Percentiles rank a stretch among this genome's conserved stretches.
phyloP scores from a whole-genome alignment of 2,113 vertebrate genomes.

The Saccopteryx leptura region DNA sequence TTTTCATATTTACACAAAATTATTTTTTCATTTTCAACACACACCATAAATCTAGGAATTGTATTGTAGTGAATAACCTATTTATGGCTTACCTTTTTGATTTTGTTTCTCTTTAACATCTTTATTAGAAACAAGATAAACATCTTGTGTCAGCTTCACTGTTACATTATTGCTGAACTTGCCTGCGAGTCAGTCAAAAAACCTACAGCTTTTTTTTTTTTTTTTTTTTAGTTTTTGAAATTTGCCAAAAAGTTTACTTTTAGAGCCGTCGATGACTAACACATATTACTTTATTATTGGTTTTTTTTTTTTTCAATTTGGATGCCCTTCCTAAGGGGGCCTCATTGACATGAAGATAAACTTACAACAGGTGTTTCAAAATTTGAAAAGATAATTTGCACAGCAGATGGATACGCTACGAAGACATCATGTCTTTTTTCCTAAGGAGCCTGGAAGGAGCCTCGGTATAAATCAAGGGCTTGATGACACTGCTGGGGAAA shows the following conservation, averaged over 20 bases:
- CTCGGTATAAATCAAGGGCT: constrained; percentile 82
- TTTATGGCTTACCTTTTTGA: neutral
- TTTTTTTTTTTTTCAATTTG: neutral
- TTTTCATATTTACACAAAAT: neutral
- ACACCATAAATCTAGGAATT: neutral
- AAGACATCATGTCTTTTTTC: constrained; percentile 77
- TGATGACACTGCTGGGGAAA: constrained; percentile 84
- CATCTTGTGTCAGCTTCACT: neutral
- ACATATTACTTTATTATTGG: neutral
- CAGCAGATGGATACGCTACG: constrained; percentile 46
- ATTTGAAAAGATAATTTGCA: constrained; percentile 79
- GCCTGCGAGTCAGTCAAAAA: neutral
- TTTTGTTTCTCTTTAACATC: neutral
- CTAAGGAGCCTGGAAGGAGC: constrained; percentile 81
- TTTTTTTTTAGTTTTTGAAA: neutral
- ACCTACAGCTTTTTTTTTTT: neutral
- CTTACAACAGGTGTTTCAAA: constrained; percentile 79
- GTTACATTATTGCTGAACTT: constrained; percentile 34
- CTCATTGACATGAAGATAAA: constrained; percentile 76
- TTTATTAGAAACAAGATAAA: constrained; percentile 1
- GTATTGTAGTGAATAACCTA: neutral
- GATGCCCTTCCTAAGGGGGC: neutral
- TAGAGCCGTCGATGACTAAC: neutral
- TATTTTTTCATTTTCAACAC: neutral
- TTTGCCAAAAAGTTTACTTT: neutral